Evolutionary conservation across 35 echinoderm and acorn worm genomes (phyloP), one percentile per base, ranked within the genome.

Genomic region (Nesometra sesokonis): DNA sequence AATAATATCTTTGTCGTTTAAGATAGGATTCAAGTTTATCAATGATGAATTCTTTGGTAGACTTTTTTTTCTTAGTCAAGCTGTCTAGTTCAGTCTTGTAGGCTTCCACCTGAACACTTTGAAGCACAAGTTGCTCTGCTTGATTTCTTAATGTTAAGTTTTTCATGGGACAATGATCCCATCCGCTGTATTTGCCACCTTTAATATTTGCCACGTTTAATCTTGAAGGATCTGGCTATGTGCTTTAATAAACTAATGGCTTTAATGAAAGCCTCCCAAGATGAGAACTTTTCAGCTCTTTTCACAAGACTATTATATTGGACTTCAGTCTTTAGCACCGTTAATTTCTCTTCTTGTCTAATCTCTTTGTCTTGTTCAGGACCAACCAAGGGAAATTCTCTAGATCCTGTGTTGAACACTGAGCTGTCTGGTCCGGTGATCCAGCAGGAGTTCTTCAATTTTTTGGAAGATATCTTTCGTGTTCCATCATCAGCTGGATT

Each of bases 301-400:
- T 43, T 15, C 15, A 15, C 5, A 43, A 43, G 38, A 7, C 15
- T 4, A 15, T 43, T 67, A 19, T 19, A 13, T 67, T 9, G 52
- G 0, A 67, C 7, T 67, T 11, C 52, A 19, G 2, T 11, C 9
- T 67, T 67, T 9, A 1, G 52, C 8, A 67, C 84, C 2, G 30
- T 23, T 5, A 86, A 0, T 76, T 86, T 23, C 23, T 30, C 32
- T 17, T 86, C 84, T 11, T 52, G 84, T 52, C 52, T 86, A 27
- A 86, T 86, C 33, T 86, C 84, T 19, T 32, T 76, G 32, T 86
- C 84, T 43, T 86, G 5, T 30, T 76, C 43, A 30, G 84, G 39
- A 31, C 33, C 52, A 77, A 86, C 52, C 32, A 86, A 35, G 5
- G 84, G 46, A 52, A 86, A 86, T 21, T 86, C 40, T 76, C 27